Base-by-base conservation (phyloP, 1,140 invertebrate genomes). In the Spodoptera frugiperda region DNA sequence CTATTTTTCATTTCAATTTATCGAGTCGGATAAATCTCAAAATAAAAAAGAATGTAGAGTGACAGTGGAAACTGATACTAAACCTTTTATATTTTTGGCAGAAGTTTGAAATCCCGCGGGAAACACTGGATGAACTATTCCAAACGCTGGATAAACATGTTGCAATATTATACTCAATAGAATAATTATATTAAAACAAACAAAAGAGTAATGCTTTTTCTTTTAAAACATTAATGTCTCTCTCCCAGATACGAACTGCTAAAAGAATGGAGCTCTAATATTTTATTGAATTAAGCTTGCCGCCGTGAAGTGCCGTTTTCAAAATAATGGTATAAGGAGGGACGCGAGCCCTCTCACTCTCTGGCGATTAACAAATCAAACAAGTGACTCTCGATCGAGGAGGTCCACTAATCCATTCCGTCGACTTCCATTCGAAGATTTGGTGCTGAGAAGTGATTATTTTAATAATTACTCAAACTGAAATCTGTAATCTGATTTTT, bases 201-300 rank as follows among this genome's bases (percentile, higher is more conserved):
- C 33, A 39, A 39, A 39, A 39, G 2, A 39, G 1, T 5, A 39
- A 3, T 39, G 2, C 33, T 39, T 39, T 3, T 39, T n/a, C n/a
- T n/a, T 39, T 39, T 39, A 1, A 25, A 25, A 25, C 0, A 25
- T 1, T 39, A 9, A 39, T 39, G 33, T 39, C 1, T 39, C 5
- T 39, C 33, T 9, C 6, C 44, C n/a, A n/a, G 44, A 55, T 44
- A 33, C 25, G 14, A 30, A 54, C 51, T 55, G 44, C 30, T 10
- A 14, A 39, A 71, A 71, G 21, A 71, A 55, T 71, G 51, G 30
- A 71, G n/a, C 54, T 19, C 5, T 71, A 54, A 71, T 55, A 71
- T 55, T 71, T 54, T 71, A 71, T 71, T 71, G 67, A 71, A 55
- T 71, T 30, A 71, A 30, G 68, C 68, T 10, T 55, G 54, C 54